phyloP scores from a whole-genome alignment of 2,888 invertebrate genomes.

The Glaucopsyche alexis region DNA sequence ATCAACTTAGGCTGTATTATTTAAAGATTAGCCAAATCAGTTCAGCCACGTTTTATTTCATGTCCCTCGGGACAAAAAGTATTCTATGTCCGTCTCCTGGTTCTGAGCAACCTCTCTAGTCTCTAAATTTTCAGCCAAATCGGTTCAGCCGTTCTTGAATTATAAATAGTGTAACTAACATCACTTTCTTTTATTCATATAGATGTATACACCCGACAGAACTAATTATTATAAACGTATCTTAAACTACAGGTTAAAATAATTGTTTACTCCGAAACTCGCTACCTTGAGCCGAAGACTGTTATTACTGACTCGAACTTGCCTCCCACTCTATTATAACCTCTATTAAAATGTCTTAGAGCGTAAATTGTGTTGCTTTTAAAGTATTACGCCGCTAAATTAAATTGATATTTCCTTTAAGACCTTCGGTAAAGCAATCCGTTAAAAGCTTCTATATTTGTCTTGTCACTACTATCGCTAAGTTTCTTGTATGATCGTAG shows the following conservation, averaged over 20 bases:
- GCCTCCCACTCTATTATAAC: constrained; percentile 2
- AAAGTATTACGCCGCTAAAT: constrained; percentile 25
- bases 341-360: background rate
- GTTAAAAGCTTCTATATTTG: constrained; percentile 42
- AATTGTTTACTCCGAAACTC: constrained; percentile 2
- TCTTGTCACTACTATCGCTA: constrained; percentile 36
- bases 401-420: constrained; percentile 29
- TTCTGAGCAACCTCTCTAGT: too few species aligned
- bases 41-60: too few species aligned
- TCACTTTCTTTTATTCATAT: too few species aligned
- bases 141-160: too few species aligned
- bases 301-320: background rate
- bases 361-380: background rate
- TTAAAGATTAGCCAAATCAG: too few species aligned
- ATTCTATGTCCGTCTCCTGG: too few species aligned
- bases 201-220: background rate
- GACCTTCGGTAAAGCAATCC: constrained; percentile 37
- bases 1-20: too few species aligned
- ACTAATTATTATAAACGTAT: constrained; percentile 6
- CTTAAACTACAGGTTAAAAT: constrained; percentile 7
- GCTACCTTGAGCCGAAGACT: constrained; percentile 14
- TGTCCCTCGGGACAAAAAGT: too few species aligned
- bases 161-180: too few species aligned
- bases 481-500: background rate
- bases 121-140: too few species aligned